Conservation (phyloP, 2,888 invertebrate species). For the Steinernema hermaphroditum region DNA sequence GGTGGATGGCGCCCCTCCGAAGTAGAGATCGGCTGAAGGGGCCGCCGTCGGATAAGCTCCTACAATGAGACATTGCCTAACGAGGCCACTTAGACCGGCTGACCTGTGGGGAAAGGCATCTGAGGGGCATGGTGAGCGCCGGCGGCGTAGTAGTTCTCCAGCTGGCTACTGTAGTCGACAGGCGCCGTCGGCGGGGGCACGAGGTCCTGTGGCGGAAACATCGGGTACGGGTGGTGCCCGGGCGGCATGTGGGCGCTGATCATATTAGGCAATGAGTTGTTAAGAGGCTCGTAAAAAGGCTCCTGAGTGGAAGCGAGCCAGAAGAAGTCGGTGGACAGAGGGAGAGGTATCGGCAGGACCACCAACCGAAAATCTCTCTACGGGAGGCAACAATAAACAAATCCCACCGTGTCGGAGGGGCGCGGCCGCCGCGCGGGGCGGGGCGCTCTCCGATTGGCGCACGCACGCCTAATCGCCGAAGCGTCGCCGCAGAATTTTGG, state of each 20-base stretch:
- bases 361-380: slow-evolving; percentile 31
- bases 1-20: not conserved
- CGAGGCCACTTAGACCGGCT: not conserved
- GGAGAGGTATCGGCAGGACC: slow-evolving; percentile 11
- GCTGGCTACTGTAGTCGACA: not conserved
- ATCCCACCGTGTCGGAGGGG: slow-evolving; percentile 29
- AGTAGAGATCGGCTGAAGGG: slow-evolving; percentile 7
- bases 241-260: slow-evolving; percentile 23
- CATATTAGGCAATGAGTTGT: not conserved
- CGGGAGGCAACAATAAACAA: slow-evolving; percentile 31
- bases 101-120: slow-evolving; percentile 11
- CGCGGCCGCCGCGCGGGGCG: not conserved
- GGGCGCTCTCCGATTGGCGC: not conserved
- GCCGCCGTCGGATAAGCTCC: not conserved
- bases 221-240: slow-evolving; percentile 26
- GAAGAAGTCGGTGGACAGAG: not conserved
- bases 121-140: not conserved
- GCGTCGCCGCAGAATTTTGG: not conserved
- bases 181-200: slow-evolving; percentile 3
- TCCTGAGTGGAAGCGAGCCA: not conserved
- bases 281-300: slow-evolving; percentile 15
- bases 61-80: not conserved
- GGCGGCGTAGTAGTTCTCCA: slow-evolving; percentile 27
- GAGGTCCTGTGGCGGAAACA: slow-evolving; percentile 13
- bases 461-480: not conserved